phyloP scores from a whole-genome alignment of 1,140 invertebrate genomes.

The Mya arenaria region DNA sequence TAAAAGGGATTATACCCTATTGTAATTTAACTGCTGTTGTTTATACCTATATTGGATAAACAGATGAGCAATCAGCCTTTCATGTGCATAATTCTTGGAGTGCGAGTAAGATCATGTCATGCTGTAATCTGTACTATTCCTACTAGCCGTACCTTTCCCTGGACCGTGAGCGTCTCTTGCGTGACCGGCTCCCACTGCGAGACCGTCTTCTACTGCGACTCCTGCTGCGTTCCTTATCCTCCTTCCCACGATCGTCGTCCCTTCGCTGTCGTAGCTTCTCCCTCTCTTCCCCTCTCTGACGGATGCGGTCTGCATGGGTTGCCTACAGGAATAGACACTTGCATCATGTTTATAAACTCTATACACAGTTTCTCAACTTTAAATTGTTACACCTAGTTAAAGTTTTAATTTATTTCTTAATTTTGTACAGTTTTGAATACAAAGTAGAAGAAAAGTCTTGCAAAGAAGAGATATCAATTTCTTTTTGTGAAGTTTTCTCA shows the following conservation, averaged over 20 bases:
- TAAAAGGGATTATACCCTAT: neutral
- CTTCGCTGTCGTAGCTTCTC: conserved; percentile 76
- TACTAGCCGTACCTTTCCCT: conserved; percentile 20
- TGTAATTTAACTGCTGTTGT: neutral
- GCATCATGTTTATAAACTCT: neutral
- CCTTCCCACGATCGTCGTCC: conserved; percentile 63
- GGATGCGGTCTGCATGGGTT: conserved; percentile 73
- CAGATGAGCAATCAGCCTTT: conserved; percentile 27
- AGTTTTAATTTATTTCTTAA: neutral
- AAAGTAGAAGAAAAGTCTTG: neutral
- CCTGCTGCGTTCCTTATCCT: conserved; percentile 58
- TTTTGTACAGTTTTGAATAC: neutral
- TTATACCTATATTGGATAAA: neutral
- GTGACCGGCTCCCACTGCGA: conserved; percentile 46
- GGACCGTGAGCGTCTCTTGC: conserved; percentile 39
- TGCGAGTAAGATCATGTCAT: no score
- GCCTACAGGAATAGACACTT: conserved; percentile 52
- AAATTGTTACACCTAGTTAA: neutral
- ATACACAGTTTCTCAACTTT: neutral
- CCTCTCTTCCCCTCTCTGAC: conserved; percentile 74
- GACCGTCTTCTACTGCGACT: conserved; percentile 57
- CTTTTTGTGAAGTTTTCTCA: neutral
- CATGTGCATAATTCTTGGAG: no score
- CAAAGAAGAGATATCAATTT: neutral
- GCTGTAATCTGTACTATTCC: no score